A percentile compares a stretch with the other conserved stretches of the same genome.
phyloP scores from a whole-genome alignment of 2,888 invertebrate species.

The Toxonevra muliebris region DNA sequence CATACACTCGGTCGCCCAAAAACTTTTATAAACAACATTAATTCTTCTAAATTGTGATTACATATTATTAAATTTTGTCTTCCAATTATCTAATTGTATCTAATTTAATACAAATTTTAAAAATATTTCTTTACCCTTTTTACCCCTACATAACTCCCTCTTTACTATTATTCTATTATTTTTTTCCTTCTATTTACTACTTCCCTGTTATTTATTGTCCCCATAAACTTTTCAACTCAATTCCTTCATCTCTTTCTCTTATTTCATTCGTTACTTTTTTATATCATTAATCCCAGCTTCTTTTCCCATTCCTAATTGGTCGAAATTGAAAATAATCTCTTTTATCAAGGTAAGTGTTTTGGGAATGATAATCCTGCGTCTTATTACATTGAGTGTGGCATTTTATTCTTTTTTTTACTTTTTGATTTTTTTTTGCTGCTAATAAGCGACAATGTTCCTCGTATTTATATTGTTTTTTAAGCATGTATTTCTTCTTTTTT shows the following conservation, averaged over 20 bases:
- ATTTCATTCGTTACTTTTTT: background rate
- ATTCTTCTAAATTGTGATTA: background rate
- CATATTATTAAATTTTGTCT: background rate
- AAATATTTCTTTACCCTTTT: too few relatives aligned
- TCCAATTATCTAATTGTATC: too few relatives aligned
- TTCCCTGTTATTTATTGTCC: background rate
- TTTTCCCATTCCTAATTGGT: too few relatives aligned
- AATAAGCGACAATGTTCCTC: background rate
- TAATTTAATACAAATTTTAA: too few relatives aligned
- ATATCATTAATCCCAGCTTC: background rate
- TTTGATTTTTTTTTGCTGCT: slow-evolving; percentile 24
- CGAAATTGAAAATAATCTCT: background rate
- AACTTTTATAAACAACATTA: background rate
- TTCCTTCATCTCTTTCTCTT: too few relatives aligned
- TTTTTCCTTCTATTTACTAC: too few relatives aligned
- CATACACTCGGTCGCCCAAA: background rate
- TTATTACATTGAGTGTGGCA: background rate
- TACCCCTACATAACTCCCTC: too few relatives aligned
- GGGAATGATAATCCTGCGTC: background rate
- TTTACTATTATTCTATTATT: too few relatives aligned
- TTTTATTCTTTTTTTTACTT: background rate
- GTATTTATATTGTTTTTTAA: too few relatives aligned
- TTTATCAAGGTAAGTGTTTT: slow-evolving; percentile 10
- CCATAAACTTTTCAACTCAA: background rate
- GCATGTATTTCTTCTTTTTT: slow-evolving; percentile 31